A percentile compares a stretch with the other conserved stretches of the same genome.
Evolutionary conservation across 1,140 invertebrate genomes (phyloP).

Genomic region (Drosophila bocki): DNA sequence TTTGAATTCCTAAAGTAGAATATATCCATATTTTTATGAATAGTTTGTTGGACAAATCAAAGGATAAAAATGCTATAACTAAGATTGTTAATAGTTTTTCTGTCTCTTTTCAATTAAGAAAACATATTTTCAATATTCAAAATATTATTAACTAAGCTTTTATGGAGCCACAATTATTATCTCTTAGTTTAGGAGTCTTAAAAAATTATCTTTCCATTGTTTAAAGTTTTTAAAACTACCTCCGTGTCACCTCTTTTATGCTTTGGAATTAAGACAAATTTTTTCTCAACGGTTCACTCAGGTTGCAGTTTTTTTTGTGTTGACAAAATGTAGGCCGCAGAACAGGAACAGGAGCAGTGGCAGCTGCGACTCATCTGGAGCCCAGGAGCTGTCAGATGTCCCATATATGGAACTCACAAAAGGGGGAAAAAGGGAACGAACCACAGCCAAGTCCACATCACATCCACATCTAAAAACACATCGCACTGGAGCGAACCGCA

Average conservation of each 20-base stretch:
- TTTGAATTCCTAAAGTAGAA: too few relatives aligned
- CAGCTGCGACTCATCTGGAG: conserved; percentile 1
- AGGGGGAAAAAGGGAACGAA: conserved; percentile 6
- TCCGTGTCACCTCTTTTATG: not conserved
- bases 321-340: conserved; percentile 17
- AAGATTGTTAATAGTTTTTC: too few relatives aligned
- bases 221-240: not conserved
- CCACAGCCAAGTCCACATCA: conserved; percentile 5
- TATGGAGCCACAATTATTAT: too few relatives aligned
- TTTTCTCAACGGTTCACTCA: not conserved
- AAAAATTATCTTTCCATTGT: too few relatives aligned
- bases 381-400: conserved; percentile 16
- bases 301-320: conserved; percentile 6
- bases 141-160: too few relatives aligned
- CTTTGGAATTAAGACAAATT: conserved; percentile 3
- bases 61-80: too few relatives aligned
- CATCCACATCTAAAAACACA: not conserved
- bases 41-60: too few relatives aligned
- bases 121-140: too few relatives aligned
- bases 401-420: conserved; percentile 22
- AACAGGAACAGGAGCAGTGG: conserved; percentile 17
- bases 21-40: too few relatives aligned
- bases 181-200: too few relatives aligned
- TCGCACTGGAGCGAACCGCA: conserved; percentile 17
- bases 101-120: too few relatives aligned